These are phyloP conservation scores for Morus bassanus DNA, from an alignment of 2,797 vertebrate species.

Conservation along the genomic window DNA sequence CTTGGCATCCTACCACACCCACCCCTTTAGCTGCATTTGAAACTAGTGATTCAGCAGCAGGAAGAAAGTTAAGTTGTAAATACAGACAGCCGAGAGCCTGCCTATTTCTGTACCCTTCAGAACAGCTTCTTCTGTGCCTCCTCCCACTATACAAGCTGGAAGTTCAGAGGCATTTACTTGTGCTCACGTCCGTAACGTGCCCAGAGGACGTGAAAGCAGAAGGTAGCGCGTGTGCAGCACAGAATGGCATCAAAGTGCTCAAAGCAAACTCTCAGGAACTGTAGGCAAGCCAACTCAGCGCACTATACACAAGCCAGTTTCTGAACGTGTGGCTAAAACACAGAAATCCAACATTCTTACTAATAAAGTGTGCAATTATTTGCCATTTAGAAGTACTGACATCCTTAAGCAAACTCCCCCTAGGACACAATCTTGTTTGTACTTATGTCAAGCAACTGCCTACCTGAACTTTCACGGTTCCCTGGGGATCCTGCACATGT, in stretches of 20 bases:
- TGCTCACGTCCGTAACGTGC: accelerated
- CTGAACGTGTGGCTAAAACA: not conserved
- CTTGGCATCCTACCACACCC: not conserved
- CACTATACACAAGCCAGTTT: not conserved
- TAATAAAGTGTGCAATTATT: not conserved
- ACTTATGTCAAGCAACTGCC: not conserved
- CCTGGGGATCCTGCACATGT: constrained; percentile 91
- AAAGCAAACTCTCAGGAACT: not conserved
- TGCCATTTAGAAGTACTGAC: not conserved
- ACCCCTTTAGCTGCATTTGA: not conserved
- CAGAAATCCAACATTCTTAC: not conserved
- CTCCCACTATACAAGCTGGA: not conserved
- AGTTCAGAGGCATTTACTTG: not conserved
- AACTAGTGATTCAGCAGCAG: not conserved
- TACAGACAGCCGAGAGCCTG: not conserved
- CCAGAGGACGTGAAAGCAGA: accelerated
- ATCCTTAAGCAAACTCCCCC: not conserved
- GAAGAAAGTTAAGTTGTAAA: not conserved
- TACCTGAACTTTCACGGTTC: constrained; percentile 92
- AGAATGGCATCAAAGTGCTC: not conserved
- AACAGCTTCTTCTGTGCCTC: not conserved
- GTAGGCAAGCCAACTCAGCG: accelerated
- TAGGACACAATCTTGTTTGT: not conserved
- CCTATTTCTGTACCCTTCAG: accelerated
- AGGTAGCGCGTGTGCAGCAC: not conserved